Percentiles rank a stretch among this genome's conserved stretches.
Conservation (phyloP, 2,888 invertebrate species). For the Drosophila borealis region DNA sequence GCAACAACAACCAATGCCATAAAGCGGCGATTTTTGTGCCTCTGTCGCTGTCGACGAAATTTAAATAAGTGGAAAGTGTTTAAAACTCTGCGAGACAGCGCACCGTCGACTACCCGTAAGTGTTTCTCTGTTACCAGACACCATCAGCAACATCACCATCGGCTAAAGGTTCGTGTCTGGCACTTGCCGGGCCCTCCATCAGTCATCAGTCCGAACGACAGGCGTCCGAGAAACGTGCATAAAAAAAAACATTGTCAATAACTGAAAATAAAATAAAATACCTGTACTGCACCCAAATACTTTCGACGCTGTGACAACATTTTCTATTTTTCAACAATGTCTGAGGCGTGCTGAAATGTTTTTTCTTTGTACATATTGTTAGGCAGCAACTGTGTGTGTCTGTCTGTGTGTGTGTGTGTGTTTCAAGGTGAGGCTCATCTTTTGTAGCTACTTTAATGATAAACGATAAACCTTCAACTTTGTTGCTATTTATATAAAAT, state of each 20-base stretch:
- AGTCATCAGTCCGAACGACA: constrained; percentile 26
- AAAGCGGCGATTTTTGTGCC: constrained; percentile 53
- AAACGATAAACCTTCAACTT: constrained; percentile 27
- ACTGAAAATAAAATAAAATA: constrained; percentile 40
- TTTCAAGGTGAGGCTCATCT: constrained; percentile 57
- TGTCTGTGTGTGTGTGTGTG: constrained; percentile 16
- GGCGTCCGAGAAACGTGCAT: constrained; percentile 38
- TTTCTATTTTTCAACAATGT: constrained; percentile 61
- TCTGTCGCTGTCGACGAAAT: constrained; percentile 65
- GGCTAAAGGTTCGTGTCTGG: constrained; percentile 34
- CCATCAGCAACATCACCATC: constrained; percentile 34
- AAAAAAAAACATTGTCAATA: constrained; percentile 51
- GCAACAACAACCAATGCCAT: constrained; percentile 25
- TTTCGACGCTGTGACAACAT: constrained; percentile 58
- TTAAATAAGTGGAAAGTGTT: constrained; percentile 81
- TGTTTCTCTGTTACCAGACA: constrained; percentile 35
- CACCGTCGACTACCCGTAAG: constrained; percentile 17
- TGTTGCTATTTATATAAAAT: constrained; percentile 20
- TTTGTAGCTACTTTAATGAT: constrained; percentile 23
- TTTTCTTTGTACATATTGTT: constrained; percentile 40
- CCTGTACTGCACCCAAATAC: constrained; percentile 68
- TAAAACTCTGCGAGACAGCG: constrained; percentile 34
- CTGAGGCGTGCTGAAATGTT: constrained; percentile 46
- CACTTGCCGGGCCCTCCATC: constrained; percentile 47
- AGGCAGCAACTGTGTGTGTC: constrained; percentile 4